A percentile compares a stretch with the other conserved stretches of the same genome.
Conservation (phyloP, 2,113 vertebrate genomes). For the Tetraodon nigroviridis region DNA sequence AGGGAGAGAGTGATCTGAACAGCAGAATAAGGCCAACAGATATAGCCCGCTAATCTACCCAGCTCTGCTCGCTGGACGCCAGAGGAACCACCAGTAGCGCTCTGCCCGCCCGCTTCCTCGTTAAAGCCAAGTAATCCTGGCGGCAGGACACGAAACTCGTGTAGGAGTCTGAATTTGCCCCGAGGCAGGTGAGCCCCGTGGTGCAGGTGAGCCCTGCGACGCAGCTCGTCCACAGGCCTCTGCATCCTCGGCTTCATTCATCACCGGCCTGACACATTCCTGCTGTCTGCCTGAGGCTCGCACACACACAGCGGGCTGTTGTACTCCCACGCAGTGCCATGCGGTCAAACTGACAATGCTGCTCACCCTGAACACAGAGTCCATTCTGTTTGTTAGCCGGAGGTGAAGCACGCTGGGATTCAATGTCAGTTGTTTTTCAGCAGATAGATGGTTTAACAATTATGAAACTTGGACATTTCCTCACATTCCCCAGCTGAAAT, state of each 20-base stretch:
- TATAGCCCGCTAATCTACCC: conserved; percentile 12
- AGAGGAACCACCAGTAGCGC: conserved; percentile 21
- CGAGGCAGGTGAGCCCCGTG: conserved; percentile 59
- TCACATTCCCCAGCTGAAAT: background rate
- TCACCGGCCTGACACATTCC: conserved; percentile 65
- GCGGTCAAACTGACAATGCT: conserved; percentile 28
- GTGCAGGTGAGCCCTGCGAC: conserved; percentile 56
- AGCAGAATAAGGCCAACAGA: conserved; percentile 18
- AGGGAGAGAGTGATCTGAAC: background rate
- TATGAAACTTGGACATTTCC: background rate
- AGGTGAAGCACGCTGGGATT: conserved; percentile 28
- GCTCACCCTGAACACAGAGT: conserved; percentile 25
- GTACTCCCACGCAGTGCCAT: conserved; percentile 48
- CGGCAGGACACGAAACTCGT: conserved; percentile 7
- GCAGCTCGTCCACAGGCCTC: conserved; percentile 56
- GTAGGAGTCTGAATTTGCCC: conserved; percentile 12
- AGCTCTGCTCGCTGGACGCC: conserved; percentile 5
- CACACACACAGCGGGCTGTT: conserved; percentile 44
- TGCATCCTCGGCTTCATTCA: conserved; percentile 54
- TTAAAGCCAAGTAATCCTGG: conserved; percentile 17
- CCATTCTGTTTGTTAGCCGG: conserved; percentile 20
- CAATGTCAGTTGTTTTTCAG: conserved; percentile 20
- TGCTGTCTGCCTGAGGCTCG: conserved; percentile 50
- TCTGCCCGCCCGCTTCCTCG: conserved; percentile 18
- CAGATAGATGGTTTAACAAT: conserved; percentile 16